Conservation (phyloP, 2,888 invertebrate species). For the Limnephilus lunatus region DNA sequence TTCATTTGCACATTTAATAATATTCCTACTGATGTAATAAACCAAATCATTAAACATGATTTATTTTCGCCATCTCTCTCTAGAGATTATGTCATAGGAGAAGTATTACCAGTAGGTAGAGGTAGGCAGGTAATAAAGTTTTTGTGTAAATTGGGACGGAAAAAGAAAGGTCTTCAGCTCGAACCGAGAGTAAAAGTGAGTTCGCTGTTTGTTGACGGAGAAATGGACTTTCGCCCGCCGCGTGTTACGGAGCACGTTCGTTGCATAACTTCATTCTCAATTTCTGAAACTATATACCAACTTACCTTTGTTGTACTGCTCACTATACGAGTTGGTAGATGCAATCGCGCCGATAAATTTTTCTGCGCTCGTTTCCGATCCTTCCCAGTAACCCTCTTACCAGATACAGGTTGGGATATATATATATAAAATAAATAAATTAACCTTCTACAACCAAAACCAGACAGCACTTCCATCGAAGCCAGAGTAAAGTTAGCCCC, state of each 20-base stretch:
- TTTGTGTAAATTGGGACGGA: slow-evolving; percentile 27
- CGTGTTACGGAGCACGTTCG: slow-evolving; percentile 42
- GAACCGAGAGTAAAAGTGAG: slow-evolving; percentile 37
- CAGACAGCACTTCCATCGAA: too few relatives aligned
- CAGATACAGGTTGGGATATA: too few relatives aligned
- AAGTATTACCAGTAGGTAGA: not conserved
- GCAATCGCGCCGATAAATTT: not conserved
- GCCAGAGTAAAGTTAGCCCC: too few relatives aligned
- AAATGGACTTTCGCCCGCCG: slow-evolving; percentile 63
- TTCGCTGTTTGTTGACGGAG: slow-evolving; percentile 31
- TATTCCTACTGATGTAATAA: not conserved
- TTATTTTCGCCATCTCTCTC: not conserved
- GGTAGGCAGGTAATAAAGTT: not conserved
- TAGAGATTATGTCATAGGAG: not conserved
- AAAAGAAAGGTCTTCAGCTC: slow-evolving; percentile 38
- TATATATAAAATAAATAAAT: too few relatives aligned
- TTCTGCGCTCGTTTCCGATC: not conserved
- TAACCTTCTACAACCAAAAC: too few relatives aligned
- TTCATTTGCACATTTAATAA: too few relatives aligned
- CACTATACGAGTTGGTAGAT: not conserved
- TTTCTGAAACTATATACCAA: slow-evolving; percentile 12
- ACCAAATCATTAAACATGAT: not conserved
- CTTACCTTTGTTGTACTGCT: not conserved
- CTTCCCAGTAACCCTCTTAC: too few relatives aligned
- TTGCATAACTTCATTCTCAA: slow-evolving; percentile 48